Conservation (phyloP, 2,888 invertebrate genomes). For the Sepiola atlantica region DNA sequence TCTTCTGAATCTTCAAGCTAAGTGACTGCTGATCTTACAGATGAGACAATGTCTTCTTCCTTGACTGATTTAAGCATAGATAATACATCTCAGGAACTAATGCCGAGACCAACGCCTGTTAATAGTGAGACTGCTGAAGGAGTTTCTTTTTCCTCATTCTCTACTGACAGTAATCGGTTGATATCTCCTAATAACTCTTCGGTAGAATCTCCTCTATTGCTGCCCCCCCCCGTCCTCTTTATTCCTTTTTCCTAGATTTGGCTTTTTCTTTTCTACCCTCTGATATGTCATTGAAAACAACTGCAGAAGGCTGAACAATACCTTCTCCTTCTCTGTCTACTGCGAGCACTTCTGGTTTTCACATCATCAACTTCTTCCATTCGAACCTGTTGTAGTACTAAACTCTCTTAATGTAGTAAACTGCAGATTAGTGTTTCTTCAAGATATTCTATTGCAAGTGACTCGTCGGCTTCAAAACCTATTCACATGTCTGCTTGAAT, state of each 20-base stretch:
- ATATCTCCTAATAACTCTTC: not conserved
- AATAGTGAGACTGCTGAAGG: not conserved
- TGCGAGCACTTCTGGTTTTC: not conserved
- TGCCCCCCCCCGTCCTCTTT: not conserved
- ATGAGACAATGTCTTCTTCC: not conserved
- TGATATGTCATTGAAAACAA: not conserved
- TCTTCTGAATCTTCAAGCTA: too few species aligned
- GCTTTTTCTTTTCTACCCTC: not conserved
- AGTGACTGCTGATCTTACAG: not conserved
- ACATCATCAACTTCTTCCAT: not conserved
- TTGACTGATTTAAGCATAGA: not conserved
- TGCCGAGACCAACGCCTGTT: not conserved
- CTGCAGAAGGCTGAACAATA: not conserved
- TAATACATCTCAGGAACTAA: not conserved
- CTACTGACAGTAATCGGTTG: not conserved
- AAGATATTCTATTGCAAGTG: not conserved
- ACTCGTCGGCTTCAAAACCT: not conserved
- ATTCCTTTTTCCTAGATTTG: not conserved
- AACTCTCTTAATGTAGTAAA: not conserved
- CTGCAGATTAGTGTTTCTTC: not conserved
- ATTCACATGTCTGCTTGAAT: not conserved
- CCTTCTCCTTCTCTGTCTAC: too few species aligned
- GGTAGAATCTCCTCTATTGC: not conserved
- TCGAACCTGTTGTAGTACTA: not conserved
- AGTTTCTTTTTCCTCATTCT: not conserved